Conservation (phyloP, 1,140 invertebrate genomes). For the Mamestra configurata region DNA sequence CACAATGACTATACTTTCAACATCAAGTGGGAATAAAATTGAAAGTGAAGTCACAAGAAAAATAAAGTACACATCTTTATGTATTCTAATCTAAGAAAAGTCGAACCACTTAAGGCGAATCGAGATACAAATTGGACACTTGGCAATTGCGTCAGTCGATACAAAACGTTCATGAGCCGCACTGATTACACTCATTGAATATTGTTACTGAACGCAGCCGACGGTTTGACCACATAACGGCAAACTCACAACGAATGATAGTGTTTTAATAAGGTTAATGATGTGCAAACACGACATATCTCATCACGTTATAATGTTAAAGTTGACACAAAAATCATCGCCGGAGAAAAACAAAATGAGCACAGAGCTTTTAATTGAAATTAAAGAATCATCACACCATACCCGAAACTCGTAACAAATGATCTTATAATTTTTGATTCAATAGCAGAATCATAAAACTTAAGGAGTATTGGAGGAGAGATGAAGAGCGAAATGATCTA, state of each 20-base stretch:
- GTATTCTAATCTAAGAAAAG: slow-evolving; percentile 79
- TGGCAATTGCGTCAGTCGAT: slow-evolving; percentile 80
- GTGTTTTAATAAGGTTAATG: slow-evolving; percentile 79
- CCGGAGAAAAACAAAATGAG: slow-evolving; percentile 43
- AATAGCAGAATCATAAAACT: slow-evolving; percentile 10
- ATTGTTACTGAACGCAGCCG: slow-evolving; percentile 60
- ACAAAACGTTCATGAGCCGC: slow-evolving; percentile 72
- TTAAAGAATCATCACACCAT: slow-evolving; percentile 35
- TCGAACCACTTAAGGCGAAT: slow-evolving; percentile 79
- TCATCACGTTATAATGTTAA: slow-evolving; percentile 50
- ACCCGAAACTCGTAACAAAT: slow-evolving; percentile 3
- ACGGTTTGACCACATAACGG: slow-evolving; percentile 72
- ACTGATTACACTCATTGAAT: slow-evolving; percentile 82
- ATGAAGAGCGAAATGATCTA: slow-evolving; percentile 22
- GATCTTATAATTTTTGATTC: slow-evolving; percentile 11
- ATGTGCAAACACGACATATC: slow-evolving; percentile 64
- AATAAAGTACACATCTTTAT: slow-evolving; percentile 48
- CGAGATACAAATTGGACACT: slow-evolving; percentile 85
- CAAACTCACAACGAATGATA: slow-evolving; percentile 69
- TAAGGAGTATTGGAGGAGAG: slow-evolving; percentile 10
- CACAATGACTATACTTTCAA: background rate
- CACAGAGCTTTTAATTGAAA: slow-evolving; percentile 44
- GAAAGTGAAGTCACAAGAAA: slow-evolving; percentile 18
- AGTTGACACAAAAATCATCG: slow-evolving; percentile 50
- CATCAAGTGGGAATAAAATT: slow-evolving; percentile 1